phyloP scores from a whole-genome alignment of 2,113 vertebrate species.

The Sebastes schlegelii region DNA sequence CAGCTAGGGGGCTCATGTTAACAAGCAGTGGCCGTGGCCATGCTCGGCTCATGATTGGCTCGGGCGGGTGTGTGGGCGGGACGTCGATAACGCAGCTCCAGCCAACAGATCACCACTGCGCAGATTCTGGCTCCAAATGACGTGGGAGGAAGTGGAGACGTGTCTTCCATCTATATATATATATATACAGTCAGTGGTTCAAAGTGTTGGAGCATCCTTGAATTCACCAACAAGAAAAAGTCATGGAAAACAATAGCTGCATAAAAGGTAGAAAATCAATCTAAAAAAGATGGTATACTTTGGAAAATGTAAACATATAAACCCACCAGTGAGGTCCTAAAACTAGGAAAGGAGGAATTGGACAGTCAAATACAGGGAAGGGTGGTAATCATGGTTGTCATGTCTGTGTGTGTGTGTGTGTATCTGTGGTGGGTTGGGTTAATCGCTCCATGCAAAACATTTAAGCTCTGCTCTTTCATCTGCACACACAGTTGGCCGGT shows the following conservation, averaged over 20 bases:
- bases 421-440: constrained; percentile 36
- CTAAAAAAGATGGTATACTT: not conserved
- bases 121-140: too few relatives aligned
- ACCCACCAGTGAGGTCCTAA: not conserved
- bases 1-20: too few relatives aligned
- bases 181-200: not conserved
- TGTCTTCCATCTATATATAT: too few relatives aligned
- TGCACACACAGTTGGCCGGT: constrained; percentile 72
- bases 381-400: constrained; percentile 4
- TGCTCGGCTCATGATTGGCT: too few relatives aligned
- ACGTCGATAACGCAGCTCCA: too few relatives aligned
- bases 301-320: not conserved
- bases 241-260: not conserved
- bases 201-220: not conserved
- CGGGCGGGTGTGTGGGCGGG: too few relatives aligned
- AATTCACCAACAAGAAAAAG: not conserved
- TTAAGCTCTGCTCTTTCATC: constrained; percentile 73
- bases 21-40: too few relatives aligned
- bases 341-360: not conserved
- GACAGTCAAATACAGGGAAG: not conserved
- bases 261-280: not conserved
- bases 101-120: too few relatives aligned
- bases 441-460: constrained; percentile 71
- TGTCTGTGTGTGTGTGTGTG: not conserved
- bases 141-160: too few relatives aligned